phyloP scores from a whole-genome alignment of 2,797 vertebrate genomes.

The Paedocypris micromegethes region DNA sequence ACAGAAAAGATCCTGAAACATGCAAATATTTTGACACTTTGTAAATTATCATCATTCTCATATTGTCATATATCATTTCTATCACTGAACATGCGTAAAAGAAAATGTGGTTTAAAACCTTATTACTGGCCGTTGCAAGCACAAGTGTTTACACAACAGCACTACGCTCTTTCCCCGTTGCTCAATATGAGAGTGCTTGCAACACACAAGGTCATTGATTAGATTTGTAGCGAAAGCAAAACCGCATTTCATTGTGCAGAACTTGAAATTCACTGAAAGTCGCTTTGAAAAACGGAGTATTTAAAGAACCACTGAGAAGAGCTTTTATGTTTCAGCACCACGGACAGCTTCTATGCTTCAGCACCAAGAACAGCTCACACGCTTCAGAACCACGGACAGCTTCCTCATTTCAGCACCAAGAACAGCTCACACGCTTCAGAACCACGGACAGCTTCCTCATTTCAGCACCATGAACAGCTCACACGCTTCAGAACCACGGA shows the following conservation, averaged over 20 bases:
- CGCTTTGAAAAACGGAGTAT: not conserved
- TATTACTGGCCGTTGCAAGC: too few relatives aligned
- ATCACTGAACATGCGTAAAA: too few relatives aligned
- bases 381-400: conserved; percentile 9
- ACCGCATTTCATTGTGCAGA: conserved; percentile 12
- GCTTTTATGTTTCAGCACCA: conserved; percentile 52
- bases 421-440: not conserved
- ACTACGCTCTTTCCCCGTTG: too few relatives aligned
- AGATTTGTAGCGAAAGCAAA: not conserved
- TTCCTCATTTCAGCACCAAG: not conserved
- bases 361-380: conserved; percentile 4
- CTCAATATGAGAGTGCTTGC: too few relatives aligned
- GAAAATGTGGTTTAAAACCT: too few relatives aligned
- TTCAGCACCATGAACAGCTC: not conserved
- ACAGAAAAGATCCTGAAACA: too few relatives aligned
- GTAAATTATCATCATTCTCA: too few relatives aligned
- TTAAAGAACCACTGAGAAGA: conserved; percentile 15
- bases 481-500: conserved; percentile 9
- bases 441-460: conserved; percentile 1
- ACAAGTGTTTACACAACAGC: too few relatives aligned
- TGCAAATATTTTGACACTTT: too few relatives aligned
- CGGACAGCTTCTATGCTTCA: conserved; percentile 45
- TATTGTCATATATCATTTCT: too few relatives aligned
- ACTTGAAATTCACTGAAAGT: too few relatives aligned
- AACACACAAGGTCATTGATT: not conserved